A percentile compares a stretch with the other conserved stretches of the same genome.
Evolutionary conservation across 2,888 invertebrate genomes (phyloP).

Genomic region (Caenorhabditis zanzibari): DNA sequence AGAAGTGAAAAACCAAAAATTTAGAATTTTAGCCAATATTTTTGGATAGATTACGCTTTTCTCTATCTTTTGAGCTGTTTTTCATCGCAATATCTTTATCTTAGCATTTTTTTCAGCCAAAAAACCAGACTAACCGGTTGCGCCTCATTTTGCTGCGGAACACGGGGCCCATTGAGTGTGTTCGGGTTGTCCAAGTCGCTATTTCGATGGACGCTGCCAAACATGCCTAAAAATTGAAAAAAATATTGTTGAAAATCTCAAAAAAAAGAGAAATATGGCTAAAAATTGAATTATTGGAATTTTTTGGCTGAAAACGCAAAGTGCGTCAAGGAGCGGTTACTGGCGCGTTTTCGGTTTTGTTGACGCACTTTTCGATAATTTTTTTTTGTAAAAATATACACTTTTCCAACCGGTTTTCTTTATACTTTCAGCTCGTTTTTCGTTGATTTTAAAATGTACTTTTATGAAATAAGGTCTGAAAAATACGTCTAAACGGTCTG

Average conservation of each 20-base stretch:
- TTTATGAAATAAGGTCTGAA: not conserved
- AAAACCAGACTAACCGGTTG: conserved; percentile 35
- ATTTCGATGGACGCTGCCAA: conserved; percentile 65
- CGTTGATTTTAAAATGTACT: conserved; percentile 16
- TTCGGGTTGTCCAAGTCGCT: conserved; percentile 53
- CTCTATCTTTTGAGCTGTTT: not conserved
- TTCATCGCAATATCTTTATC: not conserved
- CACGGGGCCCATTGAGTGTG: conserved; percentile 29
- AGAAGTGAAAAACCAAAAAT: no score
- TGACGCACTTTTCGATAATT: conserved; percentile 36
- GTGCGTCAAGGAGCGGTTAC: not conserved
- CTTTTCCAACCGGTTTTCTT: conserved; percentile 18
- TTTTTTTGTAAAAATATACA: conserved; percentile 23
- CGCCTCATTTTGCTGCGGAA: conserved; percentile 10
- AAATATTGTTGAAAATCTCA: no score
- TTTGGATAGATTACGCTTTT: no score
- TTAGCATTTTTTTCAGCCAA: not conserved
- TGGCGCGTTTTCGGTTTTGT: conserved; percentile 24
- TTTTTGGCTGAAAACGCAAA: conserved; percentile 5
- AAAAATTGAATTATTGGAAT: conserved; percentile 20
- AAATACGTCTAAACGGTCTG: not conserved
- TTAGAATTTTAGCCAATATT: no score
- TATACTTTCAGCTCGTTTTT: not conserved
- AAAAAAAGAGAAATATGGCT: not conserved
- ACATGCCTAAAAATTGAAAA: conserved; percentile 33